Conservation (phyloP, 2,113 vertebrate species). For the Lamprotornis superbus region DNA sequence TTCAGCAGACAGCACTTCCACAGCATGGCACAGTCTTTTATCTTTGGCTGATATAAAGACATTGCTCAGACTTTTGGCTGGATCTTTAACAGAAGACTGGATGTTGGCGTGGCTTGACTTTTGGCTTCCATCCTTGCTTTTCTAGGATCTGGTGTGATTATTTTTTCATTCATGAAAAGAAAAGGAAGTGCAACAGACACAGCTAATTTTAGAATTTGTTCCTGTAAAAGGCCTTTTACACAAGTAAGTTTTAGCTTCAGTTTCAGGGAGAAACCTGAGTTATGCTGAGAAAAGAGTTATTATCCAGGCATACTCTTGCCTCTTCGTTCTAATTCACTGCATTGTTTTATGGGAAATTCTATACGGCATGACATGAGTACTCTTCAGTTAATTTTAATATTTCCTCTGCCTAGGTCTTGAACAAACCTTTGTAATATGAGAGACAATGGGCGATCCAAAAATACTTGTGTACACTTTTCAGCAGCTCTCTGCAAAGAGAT, state of each 20-base stretch:
- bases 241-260: not conserved
- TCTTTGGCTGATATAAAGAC: not conserved
- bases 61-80: not conserved
- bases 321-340: not conserved
- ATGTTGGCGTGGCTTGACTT: not conserved
- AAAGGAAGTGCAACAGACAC: not conserved
- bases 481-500: not conserved
- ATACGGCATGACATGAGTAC: not conserved
- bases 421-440: not conserved
- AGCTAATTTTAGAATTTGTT: not conserved
- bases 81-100: not conserved
- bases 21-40: not conserved
- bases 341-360: not conserved
- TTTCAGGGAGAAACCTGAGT: not conserved
- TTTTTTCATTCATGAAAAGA: conserved; percentile 21
- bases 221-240: not conserved
- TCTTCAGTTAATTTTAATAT: not conserved
- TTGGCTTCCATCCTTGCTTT: not conserved
- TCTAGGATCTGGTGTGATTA: not conserved
- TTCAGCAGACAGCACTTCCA: not conserved
- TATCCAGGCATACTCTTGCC: not conserved
- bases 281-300: not conserved
- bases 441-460: not conserved
- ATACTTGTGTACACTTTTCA: not conserved
- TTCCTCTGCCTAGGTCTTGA: not conserved